Evolutionary conservation across 2,888 invertebrate species (phyloP), one percentile per base, ranked within the genome.

Genomic region (Tanypteryx hageni): DNA sequence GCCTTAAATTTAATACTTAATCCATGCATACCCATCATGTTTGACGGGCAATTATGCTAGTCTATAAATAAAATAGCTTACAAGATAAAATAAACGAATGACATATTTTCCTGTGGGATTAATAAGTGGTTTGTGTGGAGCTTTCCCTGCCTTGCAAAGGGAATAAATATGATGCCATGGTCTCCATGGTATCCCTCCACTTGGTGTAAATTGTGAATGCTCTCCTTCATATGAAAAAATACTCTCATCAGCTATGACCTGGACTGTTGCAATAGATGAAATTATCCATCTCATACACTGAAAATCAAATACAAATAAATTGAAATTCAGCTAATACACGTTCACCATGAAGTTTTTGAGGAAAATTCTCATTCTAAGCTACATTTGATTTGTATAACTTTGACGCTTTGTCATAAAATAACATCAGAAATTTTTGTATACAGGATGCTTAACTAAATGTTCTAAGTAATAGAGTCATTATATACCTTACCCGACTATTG

Each of bases 161-260:
- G 92, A 64, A 84, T 93, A 93, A 31, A 93, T 85, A 81, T 92
- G 92, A 76, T 93, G 89, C 93, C 93, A 93, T 9, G 93, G 93
- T 11, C 92, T 91, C 93, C 93, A 93, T 8, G 83, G 81, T 14
- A 5, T 14, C 10, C 92, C 92, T n/a, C 92, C 89, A 82, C 83
- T 93, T 16, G 92, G 84, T 56, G 82, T 59, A 61, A 85, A 93
- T 31, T 58, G 61, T 16, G 86, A 57, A 57, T 82, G 58, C 18
- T 76, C 58, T 58, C 83, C 68, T 82, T 81, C 92, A 0, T 59
- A 22, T 9, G 31, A 5, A 22, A 86, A 92, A 59, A 58, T 56
- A 57, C 44, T 85, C 57, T 58, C 58, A 16, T 92, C 61, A 31
- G 92, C 61, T 22, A 81, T 44, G 44, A 27, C 59, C 27, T 86